phyloP scores from a whole-genome alignment of 2,797 vertebrate genomes.

The Schizothorax lantsangensis region DNA sequence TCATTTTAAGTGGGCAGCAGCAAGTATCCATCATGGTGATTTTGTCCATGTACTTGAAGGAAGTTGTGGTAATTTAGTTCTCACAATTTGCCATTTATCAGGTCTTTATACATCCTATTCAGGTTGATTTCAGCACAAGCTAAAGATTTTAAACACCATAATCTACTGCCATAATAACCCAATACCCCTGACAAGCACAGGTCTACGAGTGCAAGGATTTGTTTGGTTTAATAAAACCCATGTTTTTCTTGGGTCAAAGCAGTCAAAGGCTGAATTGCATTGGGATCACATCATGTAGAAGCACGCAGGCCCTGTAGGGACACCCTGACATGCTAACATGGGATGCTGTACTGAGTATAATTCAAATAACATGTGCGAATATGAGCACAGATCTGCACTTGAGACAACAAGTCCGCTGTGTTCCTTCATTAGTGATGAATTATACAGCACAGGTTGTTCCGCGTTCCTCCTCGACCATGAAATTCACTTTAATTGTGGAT shows the following conservation, averaged over 20 bases:
- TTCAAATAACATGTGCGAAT: slow-evolving; percentile 49
- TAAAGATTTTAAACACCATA: slow-evolving; percentile 13
- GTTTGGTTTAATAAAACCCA: slow-evolving; percentile 62
- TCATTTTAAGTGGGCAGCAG: slow-evolving; percentile 43
- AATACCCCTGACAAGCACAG: slow-evolving; percentile 27
- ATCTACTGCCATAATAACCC: slow-evolving; percentile 6
- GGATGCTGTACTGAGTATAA: slow-evolving; percentile 25
- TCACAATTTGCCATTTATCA: slow-evolving; percentile 8
- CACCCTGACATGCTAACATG: slow-evolving; percentile 49
- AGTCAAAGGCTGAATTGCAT: slow-evolving; percentile 47
- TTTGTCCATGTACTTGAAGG: slow-evolving; percentile 1
- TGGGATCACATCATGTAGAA: slow-evolving; percentile 53
- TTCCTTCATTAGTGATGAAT: slow-evolving; percentile 55
- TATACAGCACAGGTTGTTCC: slow-evolving; percentile 33
- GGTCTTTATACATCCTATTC: neutral
- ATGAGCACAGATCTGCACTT: slow-evolving; percentile 36
- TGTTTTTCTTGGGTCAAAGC: slow-evolving; percentile 58
- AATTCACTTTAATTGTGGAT: slow-evolving; percentile 49
- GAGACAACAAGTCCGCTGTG: slow-evolving; percentile 54
- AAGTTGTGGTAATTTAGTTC: slow-evolving; percentile 23
- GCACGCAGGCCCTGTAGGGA: slow-evolving; percentile 36
- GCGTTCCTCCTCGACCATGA: slow-evolving; percentile 3
- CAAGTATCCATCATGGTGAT: slow-evolving; percentile 47
- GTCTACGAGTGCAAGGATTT: slow-evolving; percentile 48
- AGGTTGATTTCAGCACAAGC: neutral